Evolutionary conservation across 2,113 vertebrate genomes (phyloP), one percentile per base, ranked within the genome.

Genomic region (Herpetotheres cachinnans): DNA sequence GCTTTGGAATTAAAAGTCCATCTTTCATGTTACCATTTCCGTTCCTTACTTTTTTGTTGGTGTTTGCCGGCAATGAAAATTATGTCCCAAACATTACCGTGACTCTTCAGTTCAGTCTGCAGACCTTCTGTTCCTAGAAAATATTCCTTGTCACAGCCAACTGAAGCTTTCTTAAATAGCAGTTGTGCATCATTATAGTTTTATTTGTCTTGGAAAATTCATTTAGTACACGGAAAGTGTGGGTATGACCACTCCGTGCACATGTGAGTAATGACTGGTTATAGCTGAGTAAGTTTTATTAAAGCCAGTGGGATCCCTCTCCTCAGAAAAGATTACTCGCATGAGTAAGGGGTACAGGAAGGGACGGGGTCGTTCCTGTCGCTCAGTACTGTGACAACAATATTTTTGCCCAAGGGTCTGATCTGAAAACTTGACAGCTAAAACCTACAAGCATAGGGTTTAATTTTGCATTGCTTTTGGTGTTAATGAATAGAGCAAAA

Each of bases 1-100:
- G 74, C 91, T 98, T 96, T 92, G 91, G 90, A 96, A 97, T 89
- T 96, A 93, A 73, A 92, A 91, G 94, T 95, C 62, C 81, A 95
- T 96, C 82, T 95, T 97, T 95, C 78, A 78, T 83, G 63, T 96
- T 95, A 92, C 62, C 24, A 85, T 96, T 92, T 93, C 94, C 62
- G n/a, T 94, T 96, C 72, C 95, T 86, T 89, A 65, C 65, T 61
- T 69, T 89, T 95, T 97, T 96, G 67, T 96, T 95, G 59, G 36
- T 91, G 66, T 63, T 95, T 81, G 78, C 61, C 30, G 21, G 95
- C 80, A 94, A 22, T 50, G 69, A 94, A 87, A 72, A 58, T 50
- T 84, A 34, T 79, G 77, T 94, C 87, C 42, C 85, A 85, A 91
- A 86, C 42, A 52, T 86, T 44, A 74, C 25, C 16, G 40, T 86